Conservation (phyloP, 1,140 invertebrate genomes). For the Zaprionus davidi region DNA sequence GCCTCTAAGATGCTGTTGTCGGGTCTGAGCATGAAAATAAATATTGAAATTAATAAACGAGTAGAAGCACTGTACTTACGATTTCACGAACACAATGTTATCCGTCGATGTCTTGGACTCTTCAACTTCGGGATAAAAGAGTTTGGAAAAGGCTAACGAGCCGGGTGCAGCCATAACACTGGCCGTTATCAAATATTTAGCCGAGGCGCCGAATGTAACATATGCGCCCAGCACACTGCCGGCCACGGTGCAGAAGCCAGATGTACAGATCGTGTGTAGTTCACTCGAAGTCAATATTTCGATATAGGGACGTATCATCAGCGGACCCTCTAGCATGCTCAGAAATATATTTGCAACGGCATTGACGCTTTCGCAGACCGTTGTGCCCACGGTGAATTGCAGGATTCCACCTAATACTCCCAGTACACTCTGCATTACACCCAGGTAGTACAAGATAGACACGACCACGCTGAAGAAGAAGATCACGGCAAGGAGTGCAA, state of each 20-base stretch:
- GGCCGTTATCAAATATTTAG: conserved; percentile 92
- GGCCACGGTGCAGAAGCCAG: conserved; percentile 96
- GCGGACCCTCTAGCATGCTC: conserved; percentile 94
- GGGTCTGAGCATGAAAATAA: conserved; percentile 85
- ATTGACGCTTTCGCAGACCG: conserved; percentile 95
- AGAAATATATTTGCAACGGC: conserved; percentile 94
- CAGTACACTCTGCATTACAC: conserved; percentile 93
- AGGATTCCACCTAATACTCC: conserved; percentile 90
- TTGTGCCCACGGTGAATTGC: conserved; percentile 90
- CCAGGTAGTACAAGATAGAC: conserved; percentile 93
- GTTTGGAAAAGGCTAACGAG: conserved; percentile 93
- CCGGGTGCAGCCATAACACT: conserved; percentile 97
- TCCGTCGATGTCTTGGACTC: conserved; percentile 88
- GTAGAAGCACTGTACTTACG: conserved; percentile 84
- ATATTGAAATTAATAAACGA: neutral
- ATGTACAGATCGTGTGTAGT: conserved; percentile 95
- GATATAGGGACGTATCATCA: conserved; percentile 94
- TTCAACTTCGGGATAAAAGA: conserved; percentile 95
- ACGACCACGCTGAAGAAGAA: conserved; percentile 95
- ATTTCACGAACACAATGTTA: conserved; percentile 86
- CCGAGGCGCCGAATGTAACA: conserved; percentile 93
- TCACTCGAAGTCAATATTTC: conserved; percentile 91
- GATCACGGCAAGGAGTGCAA: conserved; percentile 92
- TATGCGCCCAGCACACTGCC: conserved; percentile 96
- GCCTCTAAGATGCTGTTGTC: conserved; percentile 94